Conservation (phyloP, 2,888 invertebrate genomes). For the Cistogaster globosa region DNA sequence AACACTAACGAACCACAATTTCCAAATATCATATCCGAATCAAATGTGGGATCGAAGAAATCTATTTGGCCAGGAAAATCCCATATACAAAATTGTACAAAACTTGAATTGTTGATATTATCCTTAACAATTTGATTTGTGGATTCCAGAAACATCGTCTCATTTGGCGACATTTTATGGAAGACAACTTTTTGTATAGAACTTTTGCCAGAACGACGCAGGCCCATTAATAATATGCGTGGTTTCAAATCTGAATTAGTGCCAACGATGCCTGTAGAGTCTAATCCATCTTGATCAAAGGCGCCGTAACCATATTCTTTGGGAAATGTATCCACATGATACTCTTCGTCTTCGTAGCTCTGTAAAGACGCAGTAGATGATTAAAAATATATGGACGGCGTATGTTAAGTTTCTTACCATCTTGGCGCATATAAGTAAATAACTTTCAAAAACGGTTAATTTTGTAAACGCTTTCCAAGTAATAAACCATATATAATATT, state of each 20-base stretch:
- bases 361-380: slow-evolving; percentile 72
- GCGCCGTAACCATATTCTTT: slow-evolving; percentile 96
- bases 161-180: slow-evolving; percentile 99
- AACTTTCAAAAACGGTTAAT: background rate
- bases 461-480: slow-evolving; percentile 17
- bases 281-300: slow-evolving; percentile 88
- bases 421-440: background rate
- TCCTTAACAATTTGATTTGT: slow-evolving; percentile 99
- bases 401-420: slow-evolving; percentile 40
- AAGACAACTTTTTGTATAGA: slow-evolving; percentile 99
- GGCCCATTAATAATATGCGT: slow-evolving; percentile 96
- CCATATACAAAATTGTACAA: slow-evolving; percentile 99
- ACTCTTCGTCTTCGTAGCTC: slow-evolving; percentile 86
- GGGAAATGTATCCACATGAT: slow-evolving; percentile 89
- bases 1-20: slow-evolving; percentile 99
- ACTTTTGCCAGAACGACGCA: slow-evolving; percentile 98
- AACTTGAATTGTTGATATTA: slow-evolving; percentile 96
- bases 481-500: slow-evolving; percentile 16
- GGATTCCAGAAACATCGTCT: slow-evolving; percentile 98
- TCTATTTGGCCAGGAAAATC: slow-evolving; percentile 99
- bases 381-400: slow-evolving; percentile 21
- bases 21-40: slow-evolving; percentile 97
- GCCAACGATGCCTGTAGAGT: slow-evolving; percentile 75
- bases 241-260: slow-evolving; percentile 87
- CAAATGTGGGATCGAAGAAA: slow-evolving; percentile 97